Conservation (phyloP, 2,888 invertebrate genomes). For the Griposia aprilina region DNA sequence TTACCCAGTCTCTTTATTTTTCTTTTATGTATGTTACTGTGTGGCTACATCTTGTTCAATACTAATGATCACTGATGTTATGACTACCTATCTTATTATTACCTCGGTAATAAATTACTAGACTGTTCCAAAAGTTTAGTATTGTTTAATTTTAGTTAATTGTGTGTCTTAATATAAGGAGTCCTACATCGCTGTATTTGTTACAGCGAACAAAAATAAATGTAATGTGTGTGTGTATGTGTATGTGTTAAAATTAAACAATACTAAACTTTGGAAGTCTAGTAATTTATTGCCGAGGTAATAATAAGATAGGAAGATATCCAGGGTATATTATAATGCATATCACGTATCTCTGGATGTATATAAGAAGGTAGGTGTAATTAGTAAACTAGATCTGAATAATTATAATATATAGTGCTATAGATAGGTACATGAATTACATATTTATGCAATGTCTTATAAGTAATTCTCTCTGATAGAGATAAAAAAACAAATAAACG, state of each 20-base stretch:
- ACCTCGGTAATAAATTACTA: neutral
- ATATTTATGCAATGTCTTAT: neutral
- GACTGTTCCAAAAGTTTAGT: neutral
- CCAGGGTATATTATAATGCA: slow-evolving; percentile 1
- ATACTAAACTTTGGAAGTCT: no score
- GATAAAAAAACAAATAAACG: neutral
- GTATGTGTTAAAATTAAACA: no score
- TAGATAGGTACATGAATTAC: neutral
- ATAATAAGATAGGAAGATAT: no score
- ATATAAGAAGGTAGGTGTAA: slow-evolving; percentile 12
- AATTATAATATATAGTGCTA: neutral
- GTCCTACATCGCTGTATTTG: no score
- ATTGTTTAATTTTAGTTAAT: slow-evolving; percentile 3
- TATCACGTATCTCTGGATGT: slow-evolving; percentile 7
- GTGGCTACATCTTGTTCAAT: slow-evolving; percentile 7
- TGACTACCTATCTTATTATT: slow-evolving; percentile 14
- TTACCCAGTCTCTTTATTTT: slow-evolving; percentile 11
- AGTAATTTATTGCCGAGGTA: no score
- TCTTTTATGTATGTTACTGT: slow-evolving; percentile 15
- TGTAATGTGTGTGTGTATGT: no score
- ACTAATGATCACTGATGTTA: slow-evolving; percentile 20
- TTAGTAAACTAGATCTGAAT: neutral
- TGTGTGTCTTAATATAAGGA: neutral
- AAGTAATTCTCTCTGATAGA: no score
- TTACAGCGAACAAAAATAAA: no score